Conservation (phyloP, 2,113 vertebrate genomes). For the Coracopsis vasa region DNA sequence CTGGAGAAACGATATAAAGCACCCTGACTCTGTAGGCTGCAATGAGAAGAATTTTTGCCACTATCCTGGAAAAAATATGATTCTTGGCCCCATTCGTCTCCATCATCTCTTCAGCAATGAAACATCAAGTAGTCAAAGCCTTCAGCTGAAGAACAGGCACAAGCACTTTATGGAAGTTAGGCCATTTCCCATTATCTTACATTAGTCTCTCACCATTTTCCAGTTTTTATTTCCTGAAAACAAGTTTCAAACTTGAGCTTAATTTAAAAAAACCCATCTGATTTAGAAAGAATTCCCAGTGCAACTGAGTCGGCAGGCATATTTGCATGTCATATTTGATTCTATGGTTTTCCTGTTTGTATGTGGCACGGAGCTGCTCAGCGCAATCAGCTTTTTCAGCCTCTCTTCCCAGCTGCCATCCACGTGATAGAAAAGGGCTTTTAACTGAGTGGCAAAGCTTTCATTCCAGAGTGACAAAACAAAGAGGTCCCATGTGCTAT, state of each 20-base stretch:
- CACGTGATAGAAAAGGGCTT: neutral
- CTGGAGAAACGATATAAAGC: neutral
- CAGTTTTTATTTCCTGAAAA: neutral
- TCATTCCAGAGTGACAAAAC: neutral
- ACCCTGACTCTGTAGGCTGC: neutral
- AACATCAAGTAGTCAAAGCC: neutral
- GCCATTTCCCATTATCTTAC: neutral
- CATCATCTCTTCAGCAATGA: neutral
- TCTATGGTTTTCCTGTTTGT: neutral
- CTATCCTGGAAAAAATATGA: neutral
- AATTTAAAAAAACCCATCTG: neutral
- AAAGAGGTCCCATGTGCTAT: neutral
- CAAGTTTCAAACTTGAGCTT: neutral
- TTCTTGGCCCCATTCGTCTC: neutral
- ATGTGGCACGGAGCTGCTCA: neutral
- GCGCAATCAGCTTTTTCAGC: neutral
- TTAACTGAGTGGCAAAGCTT: neutral
- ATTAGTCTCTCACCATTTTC: neutral
- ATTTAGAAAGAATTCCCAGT: neutral
- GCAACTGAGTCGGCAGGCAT: neutral
- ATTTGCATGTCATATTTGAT: neutral
- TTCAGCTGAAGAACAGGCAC: neutral
- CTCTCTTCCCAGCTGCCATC: neutral
- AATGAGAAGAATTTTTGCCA: neutral
- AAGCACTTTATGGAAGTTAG: neutral